These are phyloP conservation scores for Macrophya annulata DNA, from an alignment of 2,888 invertebrate species.

Conservation along the genomic window DNA sequence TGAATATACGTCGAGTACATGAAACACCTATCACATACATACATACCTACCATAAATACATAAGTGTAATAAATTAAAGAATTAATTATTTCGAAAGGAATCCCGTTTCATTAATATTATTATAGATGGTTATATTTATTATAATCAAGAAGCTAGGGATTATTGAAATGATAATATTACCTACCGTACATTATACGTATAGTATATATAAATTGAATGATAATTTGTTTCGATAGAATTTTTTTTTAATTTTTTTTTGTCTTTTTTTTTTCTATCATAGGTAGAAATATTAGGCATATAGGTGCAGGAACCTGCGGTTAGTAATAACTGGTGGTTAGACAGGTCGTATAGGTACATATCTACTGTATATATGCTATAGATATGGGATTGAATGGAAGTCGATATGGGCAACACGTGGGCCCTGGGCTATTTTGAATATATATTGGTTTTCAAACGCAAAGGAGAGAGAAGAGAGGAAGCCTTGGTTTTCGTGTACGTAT, in stretches of 20 bases:
- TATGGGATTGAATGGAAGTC: conserved; percentile 53
- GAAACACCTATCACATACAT: neutral
- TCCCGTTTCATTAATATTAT: neutral
- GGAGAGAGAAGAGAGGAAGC: neutral
- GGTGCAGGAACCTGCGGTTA: conserved; percentile 2
- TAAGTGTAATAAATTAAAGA: neutral
- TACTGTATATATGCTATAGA: neutral
- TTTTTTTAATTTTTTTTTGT: too few species aligned
- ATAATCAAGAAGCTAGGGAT: neutral
- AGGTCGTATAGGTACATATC: neutral
- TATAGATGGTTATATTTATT: neutral
- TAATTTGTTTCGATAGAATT: conserved; percentile 4
- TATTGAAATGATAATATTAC: neutral
- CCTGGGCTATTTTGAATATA: conserved; percentile 54
- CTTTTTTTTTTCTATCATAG: neutral
- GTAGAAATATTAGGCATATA: neutral
- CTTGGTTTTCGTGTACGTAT: conserved; percentile 29
- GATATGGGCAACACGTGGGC: conserved; percentile 55
- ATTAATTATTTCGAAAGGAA: neutral
- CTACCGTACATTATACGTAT: too few species aligned
- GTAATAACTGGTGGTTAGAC: conserved; percentile 36
- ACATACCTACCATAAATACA: neutral
- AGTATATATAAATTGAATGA: neutral
- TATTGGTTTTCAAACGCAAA: conserved; percentile 55
- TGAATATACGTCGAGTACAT: neutral